Evolutionary conservation across 2,797 vertebrate species (phyloP), one percentile per base, ranked within the genome.

Genomic region (Dryobates pubescens): DNA sequence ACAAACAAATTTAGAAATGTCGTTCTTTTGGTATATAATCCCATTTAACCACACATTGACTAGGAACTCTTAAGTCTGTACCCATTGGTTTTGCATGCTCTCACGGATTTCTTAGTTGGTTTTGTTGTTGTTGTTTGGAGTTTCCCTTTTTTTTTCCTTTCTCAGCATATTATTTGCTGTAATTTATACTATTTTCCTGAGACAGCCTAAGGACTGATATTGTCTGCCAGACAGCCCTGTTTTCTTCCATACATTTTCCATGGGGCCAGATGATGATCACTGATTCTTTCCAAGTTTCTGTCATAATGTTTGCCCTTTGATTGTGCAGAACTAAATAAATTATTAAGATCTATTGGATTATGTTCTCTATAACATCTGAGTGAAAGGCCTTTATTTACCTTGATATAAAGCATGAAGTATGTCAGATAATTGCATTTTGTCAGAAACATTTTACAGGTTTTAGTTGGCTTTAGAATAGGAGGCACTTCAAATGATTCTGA

Each of bases 201-300:
- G 73, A 83, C 36, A 86, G 59, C 45, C 36, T 62, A 29, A 23
- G 56, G 84, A 88, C 24, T 65, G 69, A 63, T 88, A 72, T 5
- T 69, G 54, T 61, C 63, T 91, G 56, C n/a, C 89, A 89, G 82
- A 59, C 51, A 82, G 30, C 59, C 30, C 63, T 67, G 45, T 32
- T 78, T 67, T 83, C 34, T 78, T 70, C 73, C 49, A 29, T 62
- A 65, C 32, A 63, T 63, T 73, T 79, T 86, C 43, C 70, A 56
- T 78, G 41, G 13, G 62, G 91, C 73, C 77, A 83, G 49, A 67
- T 63, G 41, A 84, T 71, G 59, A 88, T 75, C 38, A 41, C 47
- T 59, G 27, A 61, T 53, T 75, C 73, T 81, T 84, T 91, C 61
- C 38, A 93, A 93, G 45, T 71, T 84, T 86, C 68, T 88, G 68